Base-by-base conservation (phyloP, 2,888 invertebrate species). In the Diabrotica balteata region DNA sequence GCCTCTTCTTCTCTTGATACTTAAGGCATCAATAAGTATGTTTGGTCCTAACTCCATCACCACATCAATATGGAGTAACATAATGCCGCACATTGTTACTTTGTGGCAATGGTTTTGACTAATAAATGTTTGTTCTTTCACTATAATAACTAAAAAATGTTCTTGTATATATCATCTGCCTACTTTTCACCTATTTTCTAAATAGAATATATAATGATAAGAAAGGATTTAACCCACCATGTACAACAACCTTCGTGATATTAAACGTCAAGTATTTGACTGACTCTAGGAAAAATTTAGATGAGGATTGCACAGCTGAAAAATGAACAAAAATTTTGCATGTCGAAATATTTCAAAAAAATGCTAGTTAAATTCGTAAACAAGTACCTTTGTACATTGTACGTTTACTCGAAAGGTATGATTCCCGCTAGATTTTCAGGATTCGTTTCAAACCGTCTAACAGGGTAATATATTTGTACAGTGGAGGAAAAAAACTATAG, bases 271-370 rank as follows among this genome's bases (percentile, higher is more conserved):
- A 80, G 75, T 79, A 78, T 76, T 78, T 81, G 82, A 81, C 81
- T 82, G 82, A 81, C 77, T 73, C 76, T 81, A 80, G 79, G 73
- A 72, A 72, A 71, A 71, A 72, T 73, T 71, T 75, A 75, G 78
- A 79, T 77, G 76, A 80, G 78, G 75, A 81, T 80, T 81, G 80
- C 81, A 81, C 81, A 79, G 80, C 80, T 80, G 75, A 80, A 78
- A 32, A 78, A 75, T 72, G 68, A 76, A 70, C 69, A 72, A 75
- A 57, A 44, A 55, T 10, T 45, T 75, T 76, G 78, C 78, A 77
- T 78, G 76, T 74, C 60, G 69, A 64, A 67, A 46, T 43, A 60
- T 62, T 59, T 47, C 22, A 64, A 58, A 64, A 63, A 59, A 64
- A 46, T 32, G 53, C 64, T 51, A 65, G 60, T 52, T 62, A 46